Base-by-base conservation (phyloP, 2,888 invertebrate genomes). In the Orthosia incerta region DNA sequence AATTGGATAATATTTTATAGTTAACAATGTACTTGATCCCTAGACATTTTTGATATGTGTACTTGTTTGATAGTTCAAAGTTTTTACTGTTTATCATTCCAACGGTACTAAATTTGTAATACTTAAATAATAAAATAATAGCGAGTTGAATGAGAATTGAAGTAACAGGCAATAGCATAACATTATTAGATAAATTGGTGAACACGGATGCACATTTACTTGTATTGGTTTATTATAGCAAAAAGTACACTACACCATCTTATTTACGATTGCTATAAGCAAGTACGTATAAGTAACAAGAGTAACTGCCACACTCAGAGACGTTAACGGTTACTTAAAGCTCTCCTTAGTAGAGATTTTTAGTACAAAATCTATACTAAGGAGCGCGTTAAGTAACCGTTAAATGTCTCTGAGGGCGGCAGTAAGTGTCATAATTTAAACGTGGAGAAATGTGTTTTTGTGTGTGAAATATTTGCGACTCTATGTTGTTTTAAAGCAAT, bases 81-180 rank as follows among this genome's bases (percentile, higher is more conserved):
- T 69, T 75, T 75, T 74, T 61, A 62, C 39, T 77, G 64, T 75
- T 70, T 74, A 68, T 78, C 77, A 79, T 85, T 79, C 86, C 79
- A 76, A 71, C 45, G 78, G 74, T 73, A 72, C 69, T 79, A 79
- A 65, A 69, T 71, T 68, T 78, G 46, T 81, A 63, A 73, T 76
- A n/a, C n/a, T n/a, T n/a, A 60, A 71, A 26, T 61, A n/a, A 55
- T 75, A 68, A 55, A 53, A 51, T 48, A 59, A 62, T 64, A 56
- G 59, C 66, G 16, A 69, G 48, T 63, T 73, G 63, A 71, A 13
- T 39, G 16, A n/a, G 18, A 57, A 13, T 51, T 57, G 46, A 56
- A 68, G 46, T 64, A 46, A 60, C 31, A 16, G 23, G 26, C 13
- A 50, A 63, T 56, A 51, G 1, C 23, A 53, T 60, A 31, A 51